Percentiles rank a stretch among this genome's conserved stretches.
These are phyloP conservation scores for Halcyon badia DNA, from an alignment of 2,797 vertebrate species.

Conservation along the genomic window DNA sequence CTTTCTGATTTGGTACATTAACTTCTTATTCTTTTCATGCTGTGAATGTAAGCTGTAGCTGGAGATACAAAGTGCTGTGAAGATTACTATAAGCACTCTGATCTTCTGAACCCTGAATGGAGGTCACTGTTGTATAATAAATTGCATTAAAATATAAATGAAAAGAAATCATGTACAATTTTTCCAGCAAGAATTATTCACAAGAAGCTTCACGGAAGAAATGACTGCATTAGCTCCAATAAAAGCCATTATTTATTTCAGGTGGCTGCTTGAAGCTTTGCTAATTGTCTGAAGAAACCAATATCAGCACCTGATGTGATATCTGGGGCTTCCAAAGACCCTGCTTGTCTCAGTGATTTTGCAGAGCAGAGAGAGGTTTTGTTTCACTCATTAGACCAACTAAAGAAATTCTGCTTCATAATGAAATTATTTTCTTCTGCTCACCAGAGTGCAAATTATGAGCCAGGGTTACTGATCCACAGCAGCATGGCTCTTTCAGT, in stretches of 20 bases:
- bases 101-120: constrained; percentile 70
- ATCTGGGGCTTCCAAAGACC: background rate
- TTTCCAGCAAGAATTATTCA: constrained; percentile 68
- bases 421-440: background rate
- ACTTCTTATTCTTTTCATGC: constrained; percentile 67
- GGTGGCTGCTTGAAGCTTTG: constrained; percentile 46
- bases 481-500: background rate
- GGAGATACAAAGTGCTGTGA: constrained; percentile 59
- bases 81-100: constrained; percentile 70
- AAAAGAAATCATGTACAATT: constrained; percentile 68
- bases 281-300: constrained; percentile 62
- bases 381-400: background rate
- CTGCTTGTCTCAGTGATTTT: constrained; percentile 14
- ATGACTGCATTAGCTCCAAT: constrained; percentile 17
- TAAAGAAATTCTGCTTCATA: background rate
- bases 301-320: background rate
- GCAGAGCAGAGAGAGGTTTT: background rate
- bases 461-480: background rate
- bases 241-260: constrained; percentile 60
- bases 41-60: constrained; percentile 62
- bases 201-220: constrained; percentile 54
- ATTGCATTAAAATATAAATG: constrained; percentile 76
- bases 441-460: background rate
- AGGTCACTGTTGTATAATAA: constrained; percentile 72
- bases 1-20: constrained; percentile 64